These are phyloP conservation scores for Poecilus cupreus DNA, from an alignment of 2,888 invertebrate species.

Conservation along the genomic window DNA sequence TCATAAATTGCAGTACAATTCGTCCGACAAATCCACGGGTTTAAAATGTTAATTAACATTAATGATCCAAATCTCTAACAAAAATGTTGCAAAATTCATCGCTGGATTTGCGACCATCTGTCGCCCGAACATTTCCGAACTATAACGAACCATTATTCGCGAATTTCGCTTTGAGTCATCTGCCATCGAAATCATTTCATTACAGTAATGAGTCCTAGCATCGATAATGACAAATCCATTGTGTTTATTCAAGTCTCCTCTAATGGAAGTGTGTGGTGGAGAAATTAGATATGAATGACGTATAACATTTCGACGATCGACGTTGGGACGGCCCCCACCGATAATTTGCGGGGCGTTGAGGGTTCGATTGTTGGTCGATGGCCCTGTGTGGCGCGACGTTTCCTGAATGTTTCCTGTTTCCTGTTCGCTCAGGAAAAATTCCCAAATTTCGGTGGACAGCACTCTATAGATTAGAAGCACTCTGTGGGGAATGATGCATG, in stretches of 20 bases:
- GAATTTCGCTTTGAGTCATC: slow-evolving; percentile 54
- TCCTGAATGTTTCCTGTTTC: slow-evolving; percentile 34
- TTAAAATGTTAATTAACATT: slow-evolving; percentile 41
- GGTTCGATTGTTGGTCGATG: slow-evolving; percentile 19
- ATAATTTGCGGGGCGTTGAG: slow-evolving; percentile 45
- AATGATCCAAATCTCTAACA: slow-evolving; percentile 3
- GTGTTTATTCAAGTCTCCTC: slow-evolving; percentile 42
- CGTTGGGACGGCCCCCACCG: neutral
- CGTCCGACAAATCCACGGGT: neutral
- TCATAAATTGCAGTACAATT: slow-evolving; percentile 14
- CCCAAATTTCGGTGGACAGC: slow-evolving; percentile 11
- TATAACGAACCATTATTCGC: slow-evolving; percentile 39
- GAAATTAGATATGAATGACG: slow-evolving; percentile 35
- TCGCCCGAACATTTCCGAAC: slow-evolving; percentile 6
- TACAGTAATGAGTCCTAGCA: slow-evolving; percentile 46
- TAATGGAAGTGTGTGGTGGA: slow-evolving; percentile 21
- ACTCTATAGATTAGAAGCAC: neutral
- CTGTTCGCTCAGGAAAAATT: neutral
- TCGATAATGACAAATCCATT: slow-evolving; percentile 54
- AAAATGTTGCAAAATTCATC: neutral
- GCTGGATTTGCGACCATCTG: slow-evolving; percentile 17
- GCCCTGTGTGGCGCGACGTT: neutral
- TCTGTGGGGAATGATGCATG: neutral
- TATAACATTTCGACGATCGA: slow-evolving; percentile 1
- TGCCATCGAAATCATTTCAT: slow-evolving; percentile 53